These are phyloP conservation scores for Cromileptes altivelis DNA, from an alignment of 2,113 vertebrate genomes.

Conservation along the genomic window DNA sequence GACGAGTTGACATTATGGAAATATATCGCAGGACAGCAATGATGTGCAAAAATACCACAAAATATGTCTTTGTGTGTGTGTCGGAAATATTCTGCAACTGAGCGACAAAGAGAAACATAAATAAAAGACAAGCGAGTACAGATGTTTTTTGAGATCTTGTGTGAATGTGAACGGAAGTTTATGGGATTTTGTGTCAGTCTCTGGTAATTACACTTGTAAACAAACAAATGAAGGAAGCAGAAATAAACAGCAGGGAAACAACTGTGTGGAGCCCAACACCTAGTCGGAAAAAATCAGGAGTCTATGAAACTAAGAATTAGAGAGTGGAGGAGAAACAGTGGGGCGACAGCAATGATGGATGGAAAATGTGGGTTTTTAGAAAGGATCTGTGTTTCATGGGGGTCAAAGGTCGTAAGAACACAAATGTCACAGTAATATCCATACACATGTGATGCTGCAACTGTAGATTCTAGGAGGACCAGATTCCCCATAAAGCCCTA, in stretches of 20 bases:
- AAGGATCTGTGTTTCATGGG: not conserved
- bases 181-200: not conserved
- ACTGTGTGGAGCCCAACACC: not conserved
- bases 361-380: constrained; percentile 1
- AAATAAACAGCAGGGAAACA: constrained; percentile 46
- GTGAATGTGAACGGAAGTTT: not conserved
- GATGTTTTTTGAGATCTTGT: not conserved
- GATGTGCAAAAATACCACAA: not conserved
- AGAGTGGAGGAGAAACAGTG: not conserved
- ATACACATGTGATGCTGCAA: constrained; percentile 33
- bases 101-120: not conserved
- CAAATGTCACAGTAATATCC: constrained; percentile 2
- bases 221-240: constrained; percentile 45
- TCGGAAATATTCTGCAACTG: not conserved
- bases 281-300: not conserved
- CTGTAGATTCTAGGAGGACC: constrained; percentile 27
- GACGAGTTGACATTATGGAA: not conserved
- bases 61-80: too few species aligned
- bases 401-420: constrained; percentile 46
- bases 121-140: not conserved
- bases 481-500: constrained; percentile 7
- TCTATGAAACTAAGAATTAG: not conserved
- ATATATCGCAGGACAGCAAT: not conserved
- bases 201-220: constrained; percentile 7
- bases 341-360: constrained; percentile 8